Base-by-base conservation (phyloP, 1,140 invertebrate genomes). In the Oncopeltus fasciatus region DNA sequence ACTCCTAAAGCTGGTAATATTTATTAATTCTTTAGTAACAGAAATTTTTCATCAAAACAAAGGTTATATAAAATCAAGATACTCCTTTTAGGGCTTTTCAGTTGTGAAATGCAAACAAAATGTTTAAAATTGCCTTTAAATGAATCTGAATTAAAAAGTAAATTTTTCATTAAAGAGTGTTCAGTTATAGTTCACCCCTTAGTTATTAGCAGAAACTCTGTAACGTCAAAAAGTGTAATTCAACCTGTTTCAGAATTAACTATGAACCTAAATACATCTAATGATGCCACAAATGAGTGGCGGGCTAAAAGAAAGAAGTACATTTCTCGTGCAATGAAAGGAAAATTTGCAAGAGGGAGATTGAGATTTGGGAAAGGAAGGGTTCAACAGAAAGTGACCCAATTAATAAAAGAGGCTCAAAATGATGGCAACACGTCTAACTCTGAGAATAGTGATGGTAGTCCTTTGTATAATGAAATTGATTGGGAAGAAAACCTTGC, bases 401-500 rank as follows among this genome's bases (percentile, higher is more conserved):
- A 53, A 12, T 26, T 53, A 24, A 53, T 53, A 9, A 14, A 53
- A 53, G 49, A 53, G 3, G 21, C 49, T 27, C 24, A 24, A 53
- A 53, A 53, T 46, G 64, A 65, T 18, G 64, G 62, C 1, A 65
- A 65, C 29, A 65, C 64, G 12, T 62, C 64, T 8, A 65, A 65
- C 51, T 65, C 64, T 18, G 64, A 65, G 43, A 43, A 24, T 24
- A 65, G 64, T 57, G 64, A 65, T 28, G 33, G 31, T 12, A 63
- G 59, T 46, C 29, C 38, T 11, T n/a, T 62, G 26, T 65, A 46
- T n/a, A 38, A 57, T 29, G 64, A 65, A 31, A 57, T 65, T 44
- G 51, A 65, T 47, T 65, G 64, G 64, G 64, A 65, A 43, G 64
- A 61, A 47, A 65, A 65, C 27, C 21, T 65, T 12, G 64, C 62